phyloP scores from a whole-genome alignment of 2,113 vertebrate genomes.

The Pagrus major region DNA sequence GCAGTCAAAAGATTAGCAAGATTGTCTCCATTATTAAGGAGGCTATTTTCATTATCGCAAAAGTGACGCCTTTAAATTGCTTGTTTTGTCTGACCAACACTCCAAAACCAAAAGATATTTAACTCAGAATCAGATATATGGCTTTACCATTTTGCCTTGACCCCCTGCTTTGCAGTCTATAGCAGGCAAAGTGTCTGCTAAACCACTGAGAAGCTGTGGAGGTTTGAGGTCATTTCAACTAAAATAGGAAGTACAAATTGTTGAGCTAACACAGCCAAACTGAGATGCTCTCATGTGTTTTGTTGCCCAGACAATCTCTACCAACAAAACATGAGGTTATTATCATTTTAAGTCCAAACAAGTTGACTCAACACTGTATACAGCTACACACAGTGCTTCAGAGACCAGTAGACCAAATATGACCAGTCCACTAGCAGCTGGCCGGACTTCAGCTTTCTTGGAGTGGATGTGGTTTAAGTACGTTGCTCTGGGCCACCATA shows the following conservation, averaged over 20 bases:
- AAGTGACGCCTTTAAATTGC: too few relatives aligned
- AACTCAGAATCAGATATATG: too few relatives aligned
- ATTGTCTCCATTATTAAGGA: background rate
- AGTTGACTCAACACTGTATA: background rate
- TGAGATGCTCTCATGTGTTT: slow-evolving; percentile 3
- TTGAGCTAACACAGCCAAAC: background rate
- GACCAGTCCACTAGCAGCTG: slow-evolving; percentile 1
- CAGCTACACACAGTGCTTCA: background rate
- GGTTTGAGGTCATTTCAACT: background rate
- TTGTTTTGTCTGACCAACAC: too few relatives aligned
- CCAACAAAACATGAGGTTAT: background rate
- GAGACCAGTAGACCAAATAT: slow-evolving; percentile 16
- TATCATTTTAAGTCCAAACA: background rate
- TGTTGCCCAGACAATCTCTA: background rate
- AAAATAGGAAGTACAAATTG: slow-evolving; percentile 30
- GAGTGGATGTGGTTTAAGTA: slow-evolving; percentile 1
- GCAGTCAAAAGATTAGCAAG: background rate
- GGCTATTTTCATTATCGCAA: background rate
- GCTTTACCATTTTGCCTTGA: background rate
- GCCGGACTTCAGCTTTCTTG: background rate
- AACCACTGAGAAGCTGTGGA: background rate
- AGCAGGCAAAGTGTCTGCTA: background rate
- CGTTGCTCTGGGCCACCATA: background rate
- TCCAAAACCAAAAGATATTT: too few relatives aligned
- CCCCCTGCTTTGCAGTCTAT: background rate